Base-by-base conservation (phyloP, 2,113 vertebrate species). In the Coryphaenoides rupestris region DNA sequence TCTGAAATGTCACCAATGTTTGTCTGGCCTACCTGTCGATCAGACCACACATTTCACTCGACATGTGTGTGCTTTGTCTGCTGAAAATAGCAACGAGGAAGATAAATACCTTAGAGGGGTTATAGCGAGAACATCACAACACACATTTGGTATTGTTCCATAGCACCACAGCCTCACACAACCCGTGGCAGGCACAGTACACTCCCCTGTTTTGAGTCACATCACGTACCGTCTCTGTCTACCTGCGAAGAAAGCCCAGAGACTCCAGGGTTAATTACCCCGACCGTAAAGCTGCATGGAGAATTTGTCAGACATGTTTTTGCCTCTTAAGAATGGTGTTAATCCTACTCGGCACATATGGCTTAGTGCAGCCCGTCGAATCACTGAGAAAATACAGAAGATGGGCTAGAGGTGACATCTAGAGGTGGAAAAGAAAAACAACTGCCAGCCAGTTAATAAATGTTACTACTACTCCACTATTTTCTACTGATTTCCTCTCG, bases 351-450 rank as follows among this genome's bases (percentile, higher is more conserved):
- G 56, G 3, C 23, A 33, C 17, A 24, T 33, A 57, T 47, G 58
- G 26, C 50, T 67, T 60, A 52, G 24, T 17, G 10, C 12, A 16
- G 40, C 23, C 60, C 57, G 58, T 52, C 54, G 46, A 45, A 21
- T 63, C 6, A 5, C 4, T 47, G 17, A 62, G 64, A 13, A 46
- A 46, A 62, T 62, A 52, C 17, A 62, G 64, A 13, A 46, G 50
- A 62, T 62, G 54, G 70, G 19, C 17, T 26, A 68, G 53, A 72
- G 70, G 79, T 65, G 87, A 83, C 84, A 85, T 73, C 89, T 88
- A 77, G 86, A 86, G 88, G 84, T 74, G 61, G 24, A 23, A 6
- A 62, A 21, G 2, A 17, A 3, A 13, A n/a, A 65, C 13, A 60
- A 50, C 46, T 17, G 53, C 5, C 12, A 54, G 21, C 19, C 50